These are phyloP conservation scores for Scleropages formosus DNA, from an alignment of 2,797 vertebrate species.

Conservation along the genomic window DNA sequence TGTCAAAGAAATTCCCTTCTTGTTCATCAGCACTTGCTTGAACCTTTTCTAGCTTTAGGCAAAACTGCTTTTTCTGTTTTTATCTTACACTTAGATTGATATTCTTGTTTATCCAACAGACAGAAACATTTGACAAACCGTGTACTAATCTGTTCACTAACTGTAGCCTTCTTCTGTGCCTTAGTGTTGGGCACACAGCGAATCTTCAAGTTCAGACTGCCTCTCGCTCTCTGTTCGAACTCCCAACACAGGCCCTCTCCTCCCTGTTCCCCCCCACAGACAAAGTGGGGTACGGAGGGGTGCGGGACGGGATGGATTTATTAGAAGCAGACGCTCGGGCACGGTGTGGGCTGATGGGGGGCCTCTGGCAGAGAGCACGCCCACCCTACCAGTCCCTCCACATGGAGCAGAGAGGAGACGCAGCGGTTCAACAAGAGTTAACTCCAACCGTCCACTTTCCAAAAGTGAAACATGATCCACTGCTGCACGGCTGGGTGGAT, in stretches of 20 bases:
- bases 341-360: conserved; percentile 56
- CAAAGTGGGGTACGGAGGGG: conserved; percentile 45
- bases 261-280: background rate
- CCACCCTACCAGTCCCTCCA: conserved; percentile 36
- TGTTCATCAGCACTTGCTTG: conserved; percentile 42
- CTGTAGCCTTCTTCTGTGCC: conserved; percentile 34
- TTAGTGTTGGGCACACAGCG: conserved; percentile 46
- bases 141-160: too few species aligned
- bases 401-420: conserved; percentile 19
- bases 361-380: conserved; percentile 44
- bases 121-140: conserved; percentile 28
- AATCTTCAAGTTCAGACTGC: conserved; percentile 48
- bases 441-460: conserved; percentile 57
- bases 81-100: background rate
- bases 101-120: conserved; percentile 32
- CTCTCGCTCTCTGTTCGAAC: conserved; percentile 49
- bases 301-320: conserved; percentile 61
- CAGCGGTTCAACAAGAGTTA: conserved; percentile 45
- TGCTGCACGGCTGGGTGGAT: conserved; percentile 42
- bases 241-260: conserved; percentile 27
- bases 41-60: background rate
- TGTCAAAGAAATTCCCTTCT: conserved; percentile 44
- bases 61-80: background rate
- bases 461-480: conserved; percentile 66
- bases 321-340: conserved; percentile 73